Conservation (phyloP, 2,113 vertebrate species). For the Nipponia nippon region DNA sequence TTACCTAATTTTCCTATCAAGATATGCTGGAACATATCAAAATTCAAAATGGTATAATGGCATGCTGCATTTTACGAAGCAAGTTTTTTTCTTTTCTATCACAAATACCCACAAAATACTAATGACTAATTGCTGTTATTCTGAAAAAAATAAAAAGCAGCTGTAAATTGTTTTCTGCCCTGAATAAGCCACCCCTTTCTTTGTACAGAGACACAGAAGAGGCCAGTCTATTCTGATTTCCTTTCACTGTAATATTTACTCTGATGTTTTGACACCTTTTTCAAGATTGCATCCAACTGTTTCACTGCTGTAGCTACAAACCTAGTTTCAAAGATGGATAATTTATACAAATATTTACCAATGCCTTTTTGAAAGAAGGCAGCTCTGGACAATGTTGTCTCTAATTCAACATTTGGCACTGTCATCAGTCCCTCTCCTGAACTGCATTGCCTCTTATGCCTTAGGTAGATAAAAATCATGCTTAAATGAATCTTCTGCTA, state of each 20-base stretch:
- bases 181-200: not conserved
- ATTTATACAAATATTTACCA: not conserved
- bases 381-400: not conserved
- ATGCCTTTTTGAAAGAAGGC: not conserved
- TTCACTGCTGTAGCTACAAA: not conserved
- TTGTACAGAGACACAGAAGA: not conserved
- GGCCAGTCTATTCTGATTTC: not conserved
- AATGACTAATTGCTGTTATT: not conserved
- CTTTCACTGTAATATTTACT: not conserved
- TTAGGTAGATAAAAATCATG: not conserved
- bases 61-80: not conserved
- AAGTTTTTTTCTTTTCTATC: not conserved
- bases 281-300: not conserved
- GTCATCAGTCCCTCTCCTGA: not conserved
- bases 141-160: not conserved
- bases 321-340: not conserved
- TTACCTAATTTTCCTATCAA: not conserved
- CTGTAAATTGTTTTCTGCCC: not conserved
- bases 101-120: not conserved
- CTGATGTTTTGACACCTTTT: not conserved
- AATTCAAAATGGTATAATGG: not conserved
- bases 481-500: not conserved
- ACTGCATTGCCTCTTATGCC: not conserved
- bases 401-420: not conserved
- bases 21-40: not conserved